These are phyloP conservation scores for Lasius platythorax DNA, from an alignment of 2,888 invertebrate species.

Conservation along the genomic window DNA sequence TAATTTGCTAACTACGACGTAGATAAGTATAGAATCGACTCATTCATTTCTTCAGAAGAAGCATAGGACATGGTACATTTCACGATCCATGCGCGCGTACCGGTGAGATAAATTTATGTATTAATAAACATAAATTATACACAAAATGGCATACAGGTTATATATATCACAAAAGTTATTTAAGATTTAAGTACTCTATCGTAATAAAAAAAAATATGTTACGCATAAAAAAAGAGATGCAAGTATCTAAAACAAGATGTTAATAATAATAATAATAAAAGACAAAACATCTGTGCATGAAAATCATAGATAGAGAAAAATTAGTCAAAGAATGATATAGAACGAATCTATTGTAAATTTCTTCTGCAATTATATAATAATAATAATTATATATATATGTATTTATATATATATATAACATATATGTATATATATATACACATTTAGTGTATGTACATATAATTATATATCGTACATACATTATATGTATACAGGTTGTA, in stretches of 20 bases:
- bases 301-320: slow-evolving; percentile 71
- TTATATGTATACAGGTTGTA: slow-evolving; percentile 43
- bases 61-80: slow-evolving; percentile 38
- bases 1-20: slow-evolving; percentile 23
- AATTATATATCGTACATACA: slow-evolving; percentile 24
- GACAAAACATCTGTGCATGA: slow-evolving; percentile 72
- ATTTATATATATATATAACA: neutral
- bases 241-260: slow-evolving; percentile 75
- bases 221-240: slow-evolving; percentile 74
- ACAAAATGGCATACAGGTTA: slow-evolving; percentile 78
- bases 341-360: slow-evolving; percentile 73
- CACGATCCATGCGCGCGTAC: slow-evolving; percentile 66
- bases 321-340: slow-evolving; percentile 71
- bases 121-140: slow-evolving; percentile 75
- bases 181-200: slow-evolving; percentile 75
- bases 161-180: slow-evolving; percentile 72
- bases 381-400: slow-evolving; percentile 41
- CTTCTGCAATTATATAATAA: slow-evolving; percentile 73
- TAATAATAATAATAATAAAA: slow-evolving; percentile 66
- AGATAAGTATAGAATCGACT: slow-evolving; percentile 32
- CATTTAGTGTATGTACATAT: slow-evolving; percentile 27
- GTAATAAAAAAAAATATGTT: slow-evolving; percentile 75
- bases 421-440: neutral
- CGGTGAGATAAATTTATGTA: slow-evolving; percentile 71
- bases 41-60: slow-evolving; percentile 14